Evolutionary conservation across 2,797 vertebrate species (phyloP).

Genomic region (Sorex maritimensis): DNA sequence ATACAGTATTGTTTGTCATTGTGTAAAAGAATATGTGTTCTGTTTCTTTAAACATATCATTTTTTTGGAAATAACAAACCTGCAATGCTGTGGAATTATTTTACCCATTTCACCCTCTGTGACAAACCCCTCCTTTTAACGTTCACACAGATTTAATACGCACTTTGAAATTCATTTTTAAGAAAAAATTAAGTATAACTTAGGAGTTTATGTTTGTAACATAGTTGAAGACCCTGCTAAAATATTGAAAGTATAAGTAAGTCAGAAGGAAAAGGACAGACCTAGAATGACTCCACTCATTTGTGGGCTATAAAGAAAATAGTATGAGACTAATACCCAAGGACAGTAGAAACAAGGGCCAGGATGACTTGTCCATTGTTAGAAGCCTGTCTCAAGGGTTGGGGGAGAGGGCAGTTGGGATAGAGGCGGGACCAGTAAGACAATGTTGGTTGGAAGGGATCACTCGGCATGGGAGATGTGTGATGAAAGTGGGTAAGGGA

Average conservation of each 20-base stretch:
- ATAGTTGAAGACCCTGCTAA: neutral
- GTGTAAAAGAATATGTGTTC: neutral
- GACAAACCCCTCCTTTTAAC: neutral
- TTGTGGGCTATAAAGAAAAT: too few relatives aligned
- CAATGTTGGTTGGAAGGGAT: too few relatives aligned
- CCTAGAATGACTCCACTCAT: too few relatives aligned
- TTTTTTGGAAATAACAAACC: neutral
- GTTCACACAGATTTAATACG: neutral
- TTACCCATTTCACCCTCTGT: fast-evolving
- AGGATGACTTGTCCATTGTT: too few relatives aligned
- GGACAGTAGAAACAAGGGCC: too few relatives aligned
- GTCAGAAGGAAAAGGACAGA: too few relatives aligned
- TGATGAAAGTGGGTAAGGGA: too few relatives aligned
- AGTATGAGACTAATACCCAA: too few relatives aligned
- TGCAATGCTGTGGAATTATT: neutral
- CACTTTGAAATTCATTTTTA: neutral
- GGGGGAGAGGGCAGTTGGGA: too few relatives aligned
- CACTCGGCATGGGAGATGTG: too few relatives aligned
- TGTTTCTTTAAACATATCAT: neutral
- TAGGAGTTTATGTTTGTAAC: neutral
- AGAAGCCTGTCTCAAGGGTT: too few relatives aligned
- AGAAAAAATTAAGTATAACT: neutral
- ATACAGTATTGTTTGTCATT: neutral
- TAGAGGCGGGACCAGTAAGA: too few relatives aligned
- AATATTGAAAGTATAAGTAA: neutral